phyloP scores from a whole-genome alignment of 2,113 vertebrate species.

The Ceyx melanurus region DNA sequence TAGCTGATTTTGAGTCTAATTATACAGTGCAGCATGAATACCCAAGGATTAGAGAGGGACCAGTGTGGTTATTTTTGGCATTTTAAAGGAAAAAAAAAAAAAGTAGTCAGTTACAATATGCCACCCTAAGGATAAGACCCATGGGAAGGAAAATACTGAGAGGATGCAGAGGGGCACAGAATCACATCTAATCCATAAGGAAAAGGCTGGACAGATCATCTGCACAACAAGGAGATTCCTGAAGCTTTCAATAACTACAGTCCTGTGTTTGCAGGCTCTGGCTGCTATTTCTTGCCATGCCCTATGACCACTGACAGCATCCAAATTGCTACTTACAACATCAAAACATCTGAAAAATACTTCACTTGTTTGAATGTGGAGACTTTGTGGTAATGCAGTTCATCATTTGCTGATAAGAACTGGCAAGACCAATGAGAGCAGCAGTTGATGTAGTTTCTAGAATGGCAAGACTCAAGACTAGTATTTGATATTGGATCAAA shows the following conservation, averaged over 20 bases:
- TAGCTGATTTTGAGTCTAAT: background rate
- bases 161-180: background rate
- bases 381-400: background rate
- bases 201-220: background rate
- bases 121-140: fast-evolving
- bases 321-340: background rate
- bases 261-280: background rate
- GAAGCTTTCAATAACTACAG: background rate
- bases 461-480: background rate
- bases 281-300: background rate
- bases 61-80: background rate
- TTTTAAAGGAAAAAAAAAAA: background rate
- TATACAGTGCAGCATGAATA: background rate
- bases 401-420: background rate
- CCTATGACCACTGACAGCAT: background rate
- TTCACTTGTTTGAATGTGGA: background rate
- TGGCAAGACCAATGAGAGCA: background rate
- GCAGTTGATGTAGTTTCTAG: background rate
- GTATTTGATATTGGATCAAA: background rate
- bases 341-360: background rate
- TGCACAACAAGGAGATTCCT: background rate
- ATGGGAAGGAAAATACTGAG: background rate
- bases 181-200: background rate
- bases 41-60: background rate
- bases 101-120: background rate